Base-by-base conservation (phyloP, 2,797 vertebrate species). In the Parotocinclus haroldoi region DNA sequence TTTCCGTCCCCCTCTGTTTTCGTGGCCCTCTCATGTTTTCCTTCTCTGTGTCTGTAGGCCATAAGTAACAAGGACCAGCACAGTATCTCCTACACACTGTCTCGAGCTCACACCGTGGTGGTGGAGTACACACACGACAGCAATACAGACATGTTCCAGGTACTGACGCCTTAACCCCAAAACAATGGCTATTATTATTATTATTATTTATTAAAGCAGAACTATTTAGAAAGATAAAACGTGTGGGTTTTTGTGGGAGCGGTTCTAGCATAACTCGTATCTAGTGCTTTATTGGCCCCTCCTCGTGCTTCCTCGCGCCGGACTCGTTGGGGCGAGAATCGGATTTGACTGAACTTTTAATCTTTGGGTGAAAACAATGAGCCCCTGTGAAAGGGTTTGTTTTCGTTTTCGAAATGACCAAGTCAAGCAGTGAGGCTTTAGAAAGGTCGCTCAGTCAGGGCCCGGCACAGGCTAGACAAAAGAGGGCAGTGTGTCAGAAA, bases 11-110 rank as follows among this genome's bases (percentile, higher is more conserved):
- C n/a, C n/a, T n/a, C n/a, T n/a, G n/a, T n/a, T n/a, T n/a, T n/a
- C n/a, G n/a, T n/a, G n/a, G n/a, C n/a, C 5, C 27, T 27, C 27
- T 2, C 27, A 1, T 3, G 2, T 42, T 42, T 11, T 42, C 8
- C 10, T 42, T 42, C 10, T 42, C 40, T 42, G 40, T 42, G 40
- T 42, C 40, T 42, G 40, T 42, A 42, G 40, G 40, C 40, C 89
- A 98, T 99, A 89, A 99, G 96, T 85, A 98, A 98, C 88, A 98
- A 97, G 89, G 96, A 99, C 91, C 96, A 96, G 90, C 96, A 98
- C 86, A 99, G 96, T 83, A 96, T 99, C 90, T 99, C 96, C 14
- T 99, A 95, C 66, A 99, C 96, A 19, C 89, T 99, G 79, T 99
- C 96, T 73, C 92, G 96, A 75, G 93, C 84, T 44, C 96, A 99